Percentiles rank a stretch among this genome's conserved stretches.
These are phyloP conservation scores for Luperina nickerlii DNA, from an alignment of 2,888 invertebrate species.

Conservation along the genomic window DNA sequence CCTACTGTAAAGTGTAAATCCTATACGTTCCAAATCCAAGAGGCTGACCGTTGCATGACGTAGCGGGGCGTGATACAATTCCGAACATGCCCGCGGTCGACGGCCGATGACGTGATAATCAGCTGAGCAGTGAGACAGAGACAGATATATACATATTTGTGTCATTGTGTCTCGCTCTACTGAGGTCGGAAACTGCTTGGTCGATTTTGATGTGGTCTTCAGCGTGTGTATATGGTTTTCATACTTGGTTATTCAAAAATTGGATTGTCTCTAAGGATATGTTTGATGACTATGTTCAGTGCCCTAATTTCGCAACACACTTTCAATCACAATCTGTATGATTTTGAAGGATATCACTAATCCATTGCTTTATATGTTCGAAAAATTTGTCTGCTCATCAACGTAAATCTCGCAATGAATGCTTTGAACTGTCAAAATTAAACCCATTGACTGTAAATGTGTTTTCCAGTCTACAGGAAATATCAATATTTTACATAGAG, in stretches of 20 bases:
- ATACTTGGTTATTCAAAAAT: neutral
- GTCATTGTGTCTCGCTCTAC: constrained; percentile 52
- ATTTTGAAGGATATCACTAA: neutral
- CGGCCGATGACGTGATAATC: constrained; percentile 87
- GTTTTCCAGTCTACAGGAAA: neutral
- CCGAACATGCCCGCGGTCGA: constrained; percentile 75
- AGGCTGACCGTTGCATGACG: constrained; percentile 74
- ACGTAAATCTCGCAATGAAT: neutral
- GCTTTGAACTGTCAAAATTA: neutral
- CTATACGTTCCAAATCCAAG: constrained; percentile 67
- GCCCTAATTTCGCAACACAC: neutral
- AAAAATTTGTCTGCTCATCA: neutral
- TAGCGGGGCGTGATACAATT: constrained; percentile 76
- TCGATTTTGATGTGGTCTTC: constrained; percentile 41
- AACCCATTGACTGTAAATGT: neutral
- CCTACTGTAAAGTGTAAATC: constrained; percentile 50
- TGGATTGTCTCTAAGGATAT: neutral
- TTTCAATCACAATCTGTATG: neutral
- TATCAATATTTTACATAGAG: neutral
- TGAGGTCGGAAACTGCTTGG: constrained; percentile 38
- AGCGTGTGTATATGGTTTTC: constrained; percentile 2
- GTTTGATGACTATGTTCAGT: no score
- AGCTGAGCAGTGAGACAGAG: constrained; percentile 76
- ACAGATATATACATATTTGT: constrained; percentile 19
- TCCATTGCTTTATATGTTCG: neutral